Evolutionary conservation across 2,888 invertebrate species (phyloP).

Genomic region (Rhingia rostrata): DNA sequence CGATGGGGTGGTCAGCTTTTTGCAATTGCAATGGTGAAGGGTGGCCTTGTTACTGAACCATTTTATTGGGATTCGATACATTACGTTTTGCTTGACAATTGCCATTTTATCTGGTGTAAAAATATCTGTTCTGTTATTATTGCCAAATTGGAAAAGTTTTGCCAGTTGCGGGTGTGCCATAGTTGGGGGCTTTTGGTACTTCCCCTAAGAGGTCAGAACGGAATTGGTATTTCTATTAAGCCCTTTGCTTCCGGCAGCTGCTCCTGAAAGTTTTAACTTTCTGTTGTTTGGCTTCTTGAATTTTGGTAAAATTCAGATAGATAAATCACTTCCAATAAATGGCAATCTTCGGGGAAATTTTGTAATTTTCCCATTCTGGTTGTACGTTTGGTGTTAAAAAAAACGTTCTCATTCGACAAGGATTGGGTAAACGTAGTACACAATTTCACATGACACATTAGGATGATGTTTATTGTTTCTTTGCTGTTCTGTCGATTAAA

Average conservation of each 20-base stretch:
- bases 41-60: conserved; percentile 28
- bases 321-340: conserved; percentile 74
- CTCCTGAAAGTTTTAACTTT: conserved; percentile 70
- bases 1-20: conserved; percentile 23
- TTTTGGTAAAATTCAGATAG: conserved; percentile 58
- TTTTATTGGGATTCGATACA: conserved; percentile 57
- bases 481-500: conserved; percentile 32
- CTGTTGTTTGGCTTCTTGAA: conserved; percentile 66
- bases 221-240: conserved; percentile 72
- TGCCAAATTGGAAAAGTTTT: conserved; percentile 74
- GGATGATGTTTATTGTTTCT: conserved; percentile 31
- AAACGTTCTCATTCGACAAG: conserved; percentile 52
- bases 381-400: conserved; percentile 40
- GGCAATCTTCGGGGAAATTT: conserved; percentile 59
- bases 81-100: conserved; percentile 69
- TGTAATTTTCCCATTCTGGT: conserved; percentile 51
- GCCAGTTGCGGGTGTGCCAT: conserved; percentile 18
- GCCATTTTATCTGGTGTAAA: conserved; percentile 67
- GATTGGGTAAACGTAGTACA: not conserved
- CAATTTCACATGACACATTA: conserved; percentile 49
- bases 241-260: conserved; percentile 69
- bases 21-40: conserved; percentile 21
- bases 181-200: conserved; percentile 28
- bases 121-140: conserved; percentile 74
- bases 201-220: conserved; percentile 50